Evolutionary conservation across 2,797 vertebrate species (phyloP).

Genomic region (Ctenopoma multispine): DNA sequence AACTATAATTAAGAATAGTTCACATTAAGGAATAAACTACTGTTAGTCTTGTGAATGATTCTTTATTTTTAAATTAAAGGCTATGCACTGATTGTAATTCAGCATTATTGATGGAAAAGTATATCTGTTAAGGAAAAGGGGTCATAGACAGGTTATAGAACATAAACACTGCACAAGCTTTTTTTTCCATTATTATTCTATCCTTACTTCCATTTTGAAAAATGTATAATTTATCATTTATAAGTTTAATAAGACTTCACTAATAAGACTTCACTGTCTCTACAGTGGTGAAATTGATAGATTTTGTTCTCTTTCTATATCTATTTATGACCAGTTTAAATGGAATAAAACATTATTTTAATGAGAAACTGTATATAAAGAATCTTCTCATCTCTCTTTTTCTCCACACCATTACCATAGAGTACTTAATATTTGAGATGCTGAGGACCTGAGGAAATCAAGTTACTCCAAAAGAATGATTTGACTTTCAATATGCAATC

Average conservation of each 20-base stretch:
- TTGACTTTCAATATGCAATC: conserved; percentile 35
- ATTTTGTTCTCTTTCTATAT: background rate
- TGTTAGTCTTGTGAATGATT: background rate
- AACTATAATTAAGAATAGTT: no score
- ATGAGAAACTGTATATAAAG: conserved; percentile 4
- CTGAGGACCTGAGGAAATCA: background rate
- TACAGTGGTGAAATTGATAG: background rate
- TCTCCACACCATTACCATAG: background rate
- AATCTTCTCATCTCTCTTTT: conserved; percentile 9
- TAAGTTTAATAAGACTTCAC: background rate
- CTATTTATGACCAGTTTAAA: conserved; percentile 34
- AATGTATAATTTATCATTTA: conserved; percentile 17
- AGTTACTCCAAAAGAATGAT: conserved; percentile 27
- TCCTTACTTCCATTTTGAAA: background rate
- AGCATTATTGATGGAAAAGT: background rate
- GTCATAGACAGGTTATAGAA: no score
- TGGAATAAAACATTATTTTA: conserved; percentile 40
- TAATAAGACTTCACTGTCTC: conserved; percentile 3
- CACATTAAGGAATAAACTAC: background rate
- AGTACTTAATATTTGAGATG: conserved; percentile 33
- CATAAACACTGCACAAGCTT: no score
- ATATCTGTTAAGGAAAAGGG: no score
- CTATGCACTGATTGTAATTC: background rate
- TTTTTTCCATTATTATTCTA: no score
- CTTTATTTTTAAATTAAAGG: background rate